Base-by-base conservation (phyloP, 64 coral and sea anemone species). In the Orbicella faveolata region DNA sequence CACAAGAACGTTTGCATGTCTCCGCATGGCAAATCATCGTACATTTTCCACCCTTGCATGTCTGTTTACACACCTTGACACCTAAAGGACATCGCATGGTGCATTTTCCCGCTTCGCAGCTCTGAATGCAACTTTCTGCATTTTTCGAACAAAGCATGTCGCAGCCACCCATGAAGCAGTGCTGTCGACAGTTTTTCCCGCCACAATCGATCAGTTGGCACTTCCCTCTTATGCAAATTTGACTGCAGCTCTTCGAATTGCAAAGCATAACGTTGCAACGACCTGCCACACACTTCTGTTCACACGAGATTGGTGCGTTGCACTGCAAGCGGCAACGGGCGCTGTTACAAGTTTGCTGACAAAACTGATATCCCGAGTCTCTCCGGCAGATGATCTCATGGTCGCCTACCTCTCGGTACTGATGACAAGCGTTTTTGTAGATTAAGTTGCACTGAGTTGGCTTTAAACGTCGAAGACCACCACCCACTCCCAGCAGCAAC, bases 291-390 rank as follows among this genome's bases (percentile, higher is more conserved):
- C 91, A 93, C 36, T 53, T 86, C 87, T 96, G 94, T 33, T 67
- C 75, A 67, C 94, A 96, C 11, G 76, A 51, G 76, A 75, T 67
- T 35, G 63, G 62, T 15, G 87, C 94, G 75, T 74, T 48, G 68
- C 94, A 96, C 13, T 83, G 61, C 66, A 96, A 73, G 21, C 79
- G 41, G 19, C 94, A 96, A 36, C 79, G 93, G 0, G 79, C 94
- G 63, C 94, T 96, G 75, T 93, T 96, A 75, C 94, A 96, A 65
- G 89, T 77, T 65, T 96, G 94, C 75, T 90, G 87, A 52, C 94
- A 96, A 74, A 82, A 39, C 59, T 80, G 39, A 76, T 86, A 89
- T 36, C 62, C 66, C 23, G 34, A 33, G 6, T 3, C 73, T 18
- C 34, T 33, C 17, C 78, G 41, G 79, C 94, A 96, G 21, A 39